phyloP scores from a whole-genome alignment of 37 sponge, comb jelly and placozoan genomes.

The Eunapius fragilis region DNA sequence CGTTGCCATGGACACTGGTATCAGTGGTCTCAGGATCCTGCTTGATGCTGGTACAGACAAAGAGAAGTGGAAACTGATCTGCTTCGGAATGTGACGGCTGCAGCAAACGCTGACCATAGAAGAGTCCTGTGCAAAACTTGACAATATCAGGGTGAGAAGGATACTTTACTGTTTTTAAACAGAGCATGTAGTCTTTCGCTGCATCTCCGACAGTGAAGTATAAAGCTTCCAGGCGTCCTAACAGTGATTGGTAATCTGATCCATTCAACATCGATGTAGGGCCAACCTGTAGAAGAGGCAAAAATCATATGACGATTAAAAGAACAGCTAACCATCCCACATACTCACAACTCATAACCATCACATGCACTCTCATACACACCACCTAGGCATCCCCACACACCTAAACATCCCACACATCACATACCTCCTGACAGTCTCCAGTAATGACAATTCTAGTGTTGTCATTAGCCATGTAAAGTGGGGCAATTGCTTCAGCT shows the following conservation, averaged over 20 bases:
- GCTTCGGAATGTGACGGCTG: not conserved
- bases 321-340: not conserved
- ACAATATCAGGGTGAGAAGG: not conserved
- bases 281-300: not conserved
- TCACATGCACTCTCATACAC: no score
- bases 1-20: not conserved
- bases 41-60: not conserved
- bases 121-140: not conserved
- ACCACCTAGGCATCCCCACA: no score
- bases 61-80: not conserved
- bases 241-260: not conserved
- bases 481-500: slow-evolving; percentile 57
- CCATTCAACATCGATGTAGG: not conserved
- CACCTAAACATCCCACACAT: not conserved
- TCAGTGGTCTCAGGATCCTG: not conserved
- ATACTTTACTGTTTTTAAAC: not conserved
- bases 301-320: not conserved
- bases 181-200: not conserved
- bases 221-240: not conserved
- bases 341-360: no score
- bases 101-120: not conserved
- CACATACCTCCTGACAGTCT: slow-evolving; percentile 58
- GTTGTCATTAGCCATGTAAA: slow-evolving; percentile 34
- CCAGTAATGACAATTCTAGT: slow-evolving; percentile 71
- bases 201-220: not conserved